A percentile compares a stretch with the other conserved stretches of the same genome.
These are phyloP conservation scores for Synergus laeviventris DNA, from an alignment of 2,888 invertebrate genomes.

Conservation along the genomic window DNA sequence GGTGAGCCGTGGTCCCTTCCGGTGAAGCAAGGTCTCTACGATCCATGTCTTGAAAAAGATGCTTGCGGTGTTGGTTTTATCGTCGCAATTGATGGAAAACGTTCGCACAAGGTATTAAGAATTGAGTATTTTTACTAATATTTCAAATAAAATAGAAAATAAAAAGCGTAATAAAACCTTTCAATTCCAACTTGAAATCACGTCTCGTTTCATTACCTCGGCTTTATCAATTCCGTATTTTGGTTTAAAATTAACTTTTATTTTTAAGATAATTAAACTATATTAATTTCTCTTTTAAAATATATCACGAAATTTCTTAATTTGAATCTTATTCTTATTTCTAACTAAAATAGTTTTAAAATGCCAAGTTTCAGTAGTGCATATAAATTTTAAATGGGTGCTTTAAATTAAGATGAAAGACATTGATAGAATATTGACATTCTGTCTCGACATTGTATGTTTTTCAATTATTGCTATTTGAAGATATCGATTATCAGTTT, in stretches of 20 bases:
- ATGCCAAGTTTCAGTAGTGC: not conserved
- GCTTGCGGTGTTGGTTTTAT: slow-evolving; percentile 99
- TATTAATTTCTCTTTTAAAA: too few species aligned
- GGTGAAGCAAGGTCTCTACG: slow-evolving; percentile 94
- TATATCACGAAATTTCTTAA: not conserved
- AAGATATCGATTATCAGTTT: not conserved
- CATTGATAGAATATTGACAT: not conserved
- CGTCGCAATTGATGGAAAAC: slow-evolving; percentile 96
- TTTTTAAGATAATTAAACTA: too few species aligned
- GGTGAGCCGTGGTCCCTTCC: slow-evolving; percentile 90
- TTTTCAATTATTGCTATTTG: not conserved
- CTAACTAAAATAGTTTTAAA: not conserved
- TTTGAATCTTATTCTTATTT: not conserved
- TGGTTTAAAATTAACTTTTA: not conserved
- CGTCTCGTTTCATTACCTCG: not conserved
- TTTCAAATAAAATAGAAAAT: not conserved
- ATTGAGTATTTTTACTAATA: not conserved
- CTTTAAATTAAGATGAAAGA: not conserved
- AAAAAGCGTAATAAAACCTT: not conserved
- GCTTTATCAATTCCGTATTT: not conserved
- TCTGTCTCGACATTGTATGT: not conserved
- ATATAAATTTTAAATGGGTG: not conserved
- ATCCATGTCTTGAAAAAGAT: slow-evolving; percentile 96
- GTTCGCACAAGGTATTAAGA: slow-evolving; percentile 87
- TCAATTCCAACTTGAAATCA: not conserved